Percentiles rank a stretch among this genome's conserved stretches.
These are phyloP conservation scores for Tipula unca DNA, from an alignment of 2,888 invertebrate species.

Conservation along the genomic window DNA sequence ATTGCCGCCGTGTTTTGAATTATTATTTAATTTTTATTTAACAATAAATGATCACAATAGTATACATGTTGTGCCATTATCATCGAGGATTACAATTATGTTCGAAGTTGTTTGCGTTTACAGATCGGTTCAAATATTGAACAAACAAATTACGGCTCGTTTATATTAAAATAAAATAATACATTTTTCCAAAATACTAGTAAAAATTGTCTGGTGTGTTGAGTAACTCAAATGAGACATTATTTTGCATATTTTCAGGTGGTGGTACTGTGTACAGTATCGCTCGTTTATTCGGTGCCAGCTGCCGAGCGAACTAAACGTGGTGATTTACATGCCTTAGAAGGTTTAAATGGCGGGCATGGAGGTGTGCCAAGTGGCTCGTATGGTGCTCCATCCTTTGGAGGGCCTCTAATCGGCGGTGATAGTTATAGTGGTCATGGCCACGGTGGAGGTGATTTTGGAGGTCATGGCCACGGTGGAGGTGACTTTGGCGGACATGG, in stretches of 20 bases:
- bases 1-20: not conserved
- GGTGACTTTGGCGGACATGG: slow-evolving; percentile 32
- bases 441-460: slow-evolving; percentile 28
- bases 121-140: slow-evolving; percentile 15
- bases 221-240: not conserved
- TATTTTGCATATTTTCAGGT: not conserved
- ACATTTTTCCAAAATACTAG: not conserved
- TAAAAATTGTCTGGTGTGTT: not conserved
- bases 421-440: slow-evolving; percentile 32
- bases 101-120: not conserved
- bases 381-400: too few relatives aligned
- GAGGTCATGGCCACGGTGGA: slow-evolving; percentile 36
- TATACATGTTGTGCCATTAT: not conserved
- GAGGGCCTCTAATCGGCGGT: not conserved
- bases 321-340: not conserved
- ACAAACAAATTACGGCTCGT: not conserved
- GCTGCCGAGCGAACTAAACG: not conserved
- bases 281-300: not conserved
- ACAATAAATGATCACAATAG: not conserved
- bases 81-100: not conserved
- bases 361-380: not conserved
- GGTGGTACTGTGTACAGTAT: not conserved
- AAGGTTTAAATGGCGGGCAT: not conserved
- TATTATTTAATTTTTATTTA: not conserved
- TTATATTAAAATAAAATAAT: not conserved